These are phyloP conservation scores for Fragum fragum DNA, from an alignment of 2,888 invertebrate species.

Conservation along the genomic window DNA sequence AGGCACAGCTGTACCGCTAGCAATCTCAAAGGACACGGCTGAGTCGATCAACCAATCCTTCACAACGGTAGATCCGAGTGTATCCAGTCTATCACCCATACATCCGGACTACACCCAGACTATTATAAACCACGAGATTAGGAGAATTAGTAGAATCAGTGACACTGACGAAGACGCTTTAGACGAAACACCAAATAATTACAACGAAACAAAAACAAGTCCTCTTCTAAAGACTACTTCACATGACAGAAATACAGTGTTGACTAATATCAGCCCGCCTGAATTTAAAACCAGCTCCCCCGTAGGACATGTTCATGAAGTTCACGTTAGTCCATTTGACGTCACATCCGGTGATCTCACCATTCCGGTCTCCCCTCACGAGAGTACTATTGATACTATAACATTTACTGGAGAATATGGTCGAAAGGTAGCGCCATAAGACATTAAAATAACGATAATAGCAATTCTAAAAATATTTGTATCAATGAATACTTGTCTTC, in stretches of 20 bases:
- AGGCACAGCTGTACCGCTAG: constrained; percentile 5
- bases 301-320: not conserved
- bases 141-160: constrained; percentile 12
- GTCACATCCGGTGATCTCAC: constrained; percentile 22
- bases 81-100: constrained; percentile 16
- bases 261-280: constrained; percentile 2
- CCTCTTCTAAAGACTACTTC: not conserved
- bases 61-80: not conserved
- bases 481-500: too few relatives aligned
- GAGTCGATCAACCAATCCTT: constrained; percentile 6
- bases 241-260: constrained; percentile 14
- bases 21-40: constrained; percentile 1
- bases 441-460: too few relatives aligned
- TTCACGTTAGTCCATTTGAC: constrained; percentile 16
- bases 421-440: not conserved
- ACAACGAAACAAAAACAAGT: not conserved
- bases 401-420: constrained; percentile 16
- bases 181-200: not conserved
- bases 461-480: too few relatives aligned
- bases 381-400: constrained; percentile 14
- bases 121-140: not conserved
- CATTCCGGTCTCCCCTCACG: constrained; percentile 23
- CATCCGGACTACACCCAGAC: not conserved
- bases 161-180: constrained; percentile 4
- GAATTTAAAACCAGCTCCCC: constrained; percentile 21